Percentiles rank a stretch among this genome's conserved stretches.
phyloP scores from a whole-genome alignment of 2,888 invertebrate genomes.

The Parelbella ahira region DNA sequence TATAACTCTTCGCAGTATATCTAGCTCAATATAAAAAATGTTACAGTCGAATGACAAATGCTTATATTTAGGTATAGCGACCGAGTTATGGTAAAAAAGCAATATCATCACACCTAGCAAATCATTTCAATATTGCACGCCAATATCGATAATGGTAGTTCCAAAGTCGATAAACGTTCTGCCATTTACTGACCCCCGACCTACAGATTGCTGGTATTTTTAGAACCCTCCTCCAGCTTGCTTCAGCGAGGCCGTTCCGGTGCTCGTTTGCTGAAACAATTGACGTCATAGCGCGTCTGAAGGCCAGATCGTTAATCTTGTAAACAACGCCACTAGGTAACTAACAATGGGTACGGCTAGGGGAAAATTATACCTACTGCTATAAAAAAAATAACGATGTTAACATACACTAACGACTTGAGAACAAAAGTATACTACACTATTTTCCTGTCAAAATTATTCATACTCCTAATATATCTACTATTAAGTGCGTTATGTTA shows the following conservation, averaged over 20 bases:
- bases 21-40: no score
- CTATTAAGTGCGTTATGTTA: no score
- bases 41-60: no score
- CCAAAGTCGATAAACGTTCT: conserved; percentile 18
- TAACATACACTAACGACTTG: no score
- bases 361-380: conserved; percentile 18
- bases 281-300: conserved; percentile 65
- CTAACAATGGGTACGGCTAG: conserved; percentile 28
- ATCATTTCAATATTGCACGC: conserved; percentile 22
- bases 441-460: no score
- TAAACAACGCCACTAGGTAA: conserved; percentile 43
- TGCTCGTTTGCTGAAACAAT: conserved; percentile 73
- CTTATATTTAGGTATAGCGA: no score
- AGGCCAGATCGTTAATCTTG: conserved; percentile 64
- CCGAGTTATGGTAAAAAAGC: no score
- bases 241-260: conserved; percentile 56
- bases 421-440: no score
- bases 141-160: conserved; percentile 22
- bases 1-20: no score
- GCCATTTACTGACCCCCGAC: conserved; percentile 58
- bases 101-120: no score
- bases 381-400: background rate
- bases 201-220: conserved; percentile 66
- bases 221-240: conserved; percentile 56
- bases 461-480: no score